These are phyloP conservation scores for Progne subis DNA, from an alignment of 2,113 vertebrate species.

Conservation along the genomic window DNA sequence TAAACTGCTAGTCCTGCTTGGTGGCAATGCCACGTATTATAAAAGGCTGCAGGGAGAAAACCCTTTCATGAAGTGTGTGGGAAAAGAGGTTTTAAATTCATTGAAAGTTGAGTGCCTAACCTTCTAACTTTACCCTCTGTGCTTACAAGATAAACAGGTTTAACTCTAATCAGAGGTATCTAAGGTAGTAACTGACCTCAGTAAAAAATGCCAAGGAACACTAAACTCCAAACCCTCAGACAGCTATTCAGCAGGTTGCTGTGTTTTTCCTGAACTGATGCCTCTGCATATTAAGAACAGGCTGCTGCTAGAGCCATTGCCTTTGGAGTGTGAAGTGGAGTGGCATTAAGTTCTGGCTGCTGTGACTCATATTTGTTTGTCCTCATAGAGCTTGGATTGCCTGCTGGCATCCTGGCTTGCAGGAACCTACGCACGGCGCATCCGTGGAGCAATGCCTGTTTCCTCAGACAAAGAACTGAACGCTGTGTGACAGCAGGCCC, in stretches of 20 bases:
- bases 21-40: not conserved
- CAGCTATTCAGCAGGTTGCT: not conserved
- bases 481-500: slow-evolving; percentile 51
- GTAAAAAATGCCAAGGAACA: not conserved
- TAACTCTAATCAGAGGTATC: not conserved
- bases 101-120: not conserved
- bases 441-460: not conserved
- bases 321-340: slow-evolving; percentile 7
- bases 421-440: slow-evolving; percentile 30
- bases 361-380: slow-evolving; percentile 63
- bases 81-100: slow-evolving; percentile 27
- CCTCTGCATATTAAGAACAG: not conserved
- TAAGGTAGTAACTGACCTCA: not conserved
- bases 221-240: not conserved
- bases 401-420: slow-evolving; percentile 69
- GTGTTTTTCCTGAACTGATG: not conserved
- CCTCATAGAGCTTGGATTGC: slow-evolving; percentile 48
- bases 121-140: not conserved
- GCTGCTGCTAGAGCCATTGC: not conserved
- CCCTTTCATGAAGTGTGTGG: not conserved
- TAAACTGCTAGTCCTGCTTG: not conserved
- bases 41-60: not conserved
- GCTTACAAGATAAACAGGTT: not conserved
- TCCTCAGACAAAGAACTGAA: slow-evolving; percentile 62
- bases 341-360: slow-evolving; percentile 19